Evolutionary conservation across 1,140 invertebrate species (phyloP), one percentile per base, ranked within the genome.

Genomic region (Archivesica marissinica): DNA sequence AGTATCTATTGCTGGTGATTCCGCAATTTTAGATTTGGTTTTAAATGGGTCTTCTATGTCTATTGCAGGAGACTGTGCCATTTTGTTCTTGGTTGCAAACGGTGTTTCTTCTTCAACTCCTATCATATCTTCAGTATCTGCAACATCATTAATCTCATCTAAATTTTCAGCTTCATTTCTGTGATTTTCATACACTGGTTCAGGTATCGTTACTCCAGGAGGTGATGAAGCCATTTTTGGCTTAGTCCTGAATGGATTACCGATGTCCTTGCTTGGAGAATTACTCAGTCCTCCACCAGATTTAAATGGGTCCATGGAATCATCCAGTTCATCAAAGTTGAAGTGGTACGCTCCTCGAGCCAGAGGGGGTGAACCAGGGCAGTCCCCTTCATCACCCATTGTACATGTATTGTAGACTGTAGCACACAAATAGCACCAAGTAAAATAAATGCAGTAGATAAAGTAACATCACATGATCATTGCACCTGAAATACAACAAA

Each of bases 251-350:
- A 81, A 81, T 38, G 79, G 79, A 50, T 81, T 81, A 4, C 39
- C 50, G 0, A 35, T 44, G 1, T 44, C 76, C 30, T 81, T 81
- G 1, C 13, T 25, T 2, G 64, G 64, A 20, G 79, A 68, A n/a
- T 38, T 56, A 50, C 20, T 17, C 1, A 81, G 64, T 11, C 79
- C 79, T 17, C 79, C 68, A 39, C 52, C 38, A 7, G 79, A 25
- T 56, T 81, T 81, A 30, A 81, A 81, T 39, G 79, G 79, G 44
- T 81, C 79, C 38, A 81, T 72, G 11, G 54, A 33, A 61, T 75
- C 56, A 66, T 84, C 81, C 6, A 84, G 25, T 17, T 84, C 81
- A 76, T 84, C 81, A 84, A 84, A 84, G 47, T 84, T 84, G 52
- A 84, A 38, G 28, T 75, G 75, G 56, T 84, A 84, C 9, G 70